These are phyloP conservation scores for Temnothorax unifasciatus DNA, from an alignment of 2,888 invertebrate genomes.

Conservation along the genomic window DNA sequence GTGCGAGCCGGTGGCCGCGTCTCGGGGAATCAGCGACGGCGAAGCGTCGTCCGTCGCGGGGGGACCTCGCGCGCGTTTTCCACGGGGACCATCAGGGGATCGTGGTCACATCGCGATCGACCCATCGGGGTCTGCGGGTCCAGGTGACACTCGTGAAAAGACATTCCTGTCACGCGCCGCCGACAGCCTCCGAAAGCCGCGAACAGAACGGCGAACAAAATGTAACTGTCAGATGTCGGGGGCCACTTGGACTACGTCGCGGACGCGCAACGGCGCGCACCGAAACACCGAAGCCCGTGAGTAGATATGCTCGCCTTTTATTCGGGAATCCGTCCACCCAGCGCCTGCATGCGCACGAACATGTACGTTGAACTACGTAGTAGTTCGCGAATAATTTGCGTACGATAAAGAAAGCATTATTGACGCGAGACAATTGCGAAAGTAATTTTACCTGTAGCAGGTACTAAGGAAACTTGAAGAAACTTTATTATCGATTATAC, in stretches of 20 bases:
- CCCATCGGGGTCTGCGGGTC: neutral
- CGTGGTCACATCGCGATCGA: conserved; percentile 7
- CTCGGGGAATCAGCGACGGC: neutral
- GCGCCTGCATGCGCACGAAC: neutral
- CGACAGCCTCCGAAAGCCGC: neutral
- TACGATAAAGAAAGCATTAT: too few species aligned
- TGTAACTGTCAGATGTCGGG: neutral
- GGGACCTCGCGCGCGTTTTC: neutral
- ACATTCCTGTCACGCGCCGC: conserved; percentile 19
- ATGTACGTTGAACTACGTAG: neutral
- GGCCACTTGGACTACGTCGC: neutral
- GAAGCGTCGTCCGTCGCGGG: neutral
- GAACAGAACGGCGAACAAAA: neutral
- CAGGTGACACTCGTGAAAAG: neutral
- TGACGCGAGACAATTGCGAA: too few species aligned
- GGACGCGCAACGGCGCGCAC: conserved; percentile 21
- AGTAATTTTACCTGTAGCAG: neutral
- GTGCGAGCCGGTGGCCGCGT: neutral
- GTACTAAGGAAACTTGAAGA: neutral
- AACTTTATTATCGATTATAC: neutral
- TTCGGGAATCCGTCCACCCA: neutral
- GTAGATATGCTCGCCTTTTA: neutral
- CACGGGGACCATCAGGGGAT: neutral
- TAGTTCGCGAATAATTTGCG: neutral
- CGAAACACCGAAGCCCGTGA: neutral